phyloP scores from a whole-genome alignment of 2,113 vertebrate species.

The Cervus canadensis region DNA sequence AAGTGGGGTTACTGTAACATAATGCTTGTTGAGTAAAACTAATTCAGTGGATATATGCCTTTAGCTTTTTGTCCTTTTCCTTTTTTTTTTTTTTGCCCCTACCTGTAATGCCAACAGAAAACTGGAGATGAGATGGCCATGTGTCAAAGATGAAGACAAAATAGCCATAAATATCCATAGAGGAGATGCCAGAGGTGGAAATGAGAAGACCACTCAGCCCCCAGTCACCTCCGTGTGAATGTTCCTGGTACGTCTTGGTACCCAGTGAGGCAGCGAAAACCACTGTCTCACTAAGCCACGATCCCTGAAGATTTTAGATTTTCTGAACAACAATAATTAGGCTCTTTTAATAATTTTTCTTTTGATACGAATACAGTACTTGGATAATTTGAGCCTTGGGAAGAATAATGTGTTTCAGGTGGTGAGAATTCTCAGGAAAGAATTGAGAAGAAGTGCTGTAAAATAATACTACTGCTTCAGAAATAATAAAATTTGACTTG shows the following conservation, averaged over 20 bases:
- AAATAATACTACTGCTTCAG: neutral
- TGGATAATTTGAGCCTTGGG: neutral
- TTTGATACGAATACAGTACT: neutral
- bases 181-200: neutral
- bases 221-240: rapidly evolving
- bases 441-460: neutral
- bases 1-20: neutral
- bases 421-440: neutral
- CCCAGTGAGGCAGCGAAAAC: rapidly evolving
- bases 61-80: neutral
- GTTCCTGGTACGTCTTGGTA: neutral
- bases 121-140: neutral
- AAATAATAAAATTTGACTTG: neutral
- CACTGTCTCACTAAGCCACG: neutral
- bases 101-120: neutral
- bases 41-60: neutral
- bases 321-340: neutral
- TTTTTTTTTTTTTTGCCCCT: neutral
- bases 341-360: neutral
- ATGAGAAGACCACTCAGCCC: neutral
- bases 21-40: neutral
- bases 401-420: neutral
- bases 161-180: neutral
- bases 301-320: neutral
- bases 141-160: neutral